Evolutionary conservation across 2,888 invertebrate genomes (phyloP).

Genomic region (Therioaphis trifolii): DNA sequence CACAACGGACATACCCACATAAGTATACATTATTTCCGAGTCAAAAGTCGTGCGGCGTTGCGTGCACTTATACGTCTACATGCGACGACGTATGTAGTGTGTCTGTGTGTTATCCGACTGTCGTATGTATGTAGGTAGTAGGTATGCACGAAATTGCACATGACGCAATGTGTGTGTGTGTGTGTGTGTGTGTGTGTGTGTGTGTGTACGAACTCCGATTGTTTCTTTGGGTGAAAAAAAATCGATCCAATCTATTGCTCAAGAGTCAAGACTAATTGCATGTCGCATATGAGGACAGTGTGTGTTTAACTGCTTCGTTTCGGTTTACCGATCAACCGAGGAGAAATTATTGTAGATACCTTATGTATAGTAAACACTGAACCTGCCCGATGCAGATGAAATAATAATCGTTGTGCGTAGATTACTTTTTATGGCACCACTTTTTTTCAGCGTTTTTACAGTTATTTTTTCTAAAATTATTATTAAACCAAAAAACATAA

Average conservation of each 20-base stretch:
- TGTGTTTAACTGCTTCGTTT: slow-evolving; percentile 53
- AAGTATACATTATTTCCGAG: no score
- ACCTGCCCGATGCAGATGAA: background rate
- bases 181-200: no score
- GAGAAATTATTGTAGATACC: slow-evolving; percentile 27
- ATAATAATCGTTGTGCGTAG: slow-evolving; percentile 25
- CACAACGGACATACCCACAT: no score
- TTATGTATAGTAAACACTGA: no score
- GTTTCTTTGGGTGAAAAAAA: slow-evolving; percentile 33
- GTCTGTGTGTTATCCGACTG: no score
- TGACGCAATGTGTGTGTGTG: background rate
- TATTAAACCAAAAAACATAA: no score
- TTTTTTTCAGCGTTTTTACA: no score
- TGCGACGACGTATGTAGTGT: no score
- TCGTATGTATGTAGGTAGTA: background rate
- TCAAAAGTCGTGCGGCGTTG: no score
- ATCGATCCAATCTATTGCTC: slow-evolving; percentile 32
- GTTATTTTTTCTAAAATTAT: no score
- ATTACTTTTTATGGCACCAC: no score
- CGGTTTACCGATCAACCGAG: slow-evolving; percentile 56
- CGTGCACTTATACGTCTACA: no score
- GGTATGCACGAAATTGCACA: background rate
- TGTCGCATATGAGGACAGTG: slow-evolving; percentile 38
- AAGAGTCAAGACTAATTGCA: slow-evolving; percentile 16
- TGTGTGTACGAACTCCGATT: slow-evolving; percentile 64